These are phyloP conservation scores for Scaptomyza polygonia DNA, from an alignment of 2,888 invertebrate genomes.

Conservation along the genomic window DNA sequence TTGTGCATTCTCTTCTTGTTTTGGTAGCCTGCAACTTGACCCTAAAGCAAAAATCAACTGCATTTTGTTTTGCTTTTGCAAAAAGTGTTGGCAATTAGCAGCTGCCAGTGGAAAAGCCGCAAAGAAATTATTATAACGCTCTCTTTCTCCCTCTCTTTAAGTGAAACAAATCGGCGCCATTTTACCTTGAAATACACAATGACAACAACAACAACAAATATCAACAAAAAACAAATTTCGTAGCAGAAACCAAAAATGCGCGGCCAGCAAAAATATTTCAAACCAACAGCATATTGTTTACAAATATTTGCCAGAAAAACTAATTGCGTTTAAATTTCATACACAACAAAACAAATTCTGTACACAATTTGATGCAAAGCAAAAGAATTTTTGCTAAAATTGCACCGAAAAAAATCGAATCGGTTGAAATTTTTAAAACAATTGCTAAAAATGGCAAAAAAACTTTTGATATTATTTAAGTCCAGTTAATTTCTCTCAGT, in stretches of 20 bases:
- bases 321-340: conserved; percentile 74
- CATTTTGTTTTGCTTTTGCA: neutral
- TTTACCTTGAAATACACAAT: conserved; percentile 59
- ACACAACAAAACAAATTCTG: neutral
- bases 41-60: neutral
- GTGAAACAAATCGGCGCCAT: conserved; percentile 16
- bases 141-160: neutral
- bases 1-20: neutral
- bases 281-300: conserved; percentile 56
- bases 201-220: conserved; percentile 32
- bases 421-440: neutral
- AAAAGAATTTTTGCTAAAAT: conserved; percentile 3
- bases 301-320: conserved; percentile 49
- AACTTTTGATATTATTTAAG: neutral
- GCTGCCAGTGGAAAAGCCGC: conserved; percentile 1
- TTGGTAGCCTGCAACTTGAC: conserved; percentile 8
- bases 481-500: neutral
- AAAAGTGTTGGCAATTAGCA: conserved; percentile 1
- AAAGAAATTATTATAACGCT: conserved; percentile 43
- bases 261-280: conserved; percentile 38
- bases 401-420: neutral
- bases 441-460: neutral
- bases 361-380: too few relatives aligned
- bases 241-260: conserved; percentile 23
- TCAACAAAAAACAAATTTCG: conserved; percentile 36